These are phyloP conservation scores for Plebejus anna DNA, from an alignment of 2,888 invertebrate genomes.

Conservation along the genomic window DNA sequence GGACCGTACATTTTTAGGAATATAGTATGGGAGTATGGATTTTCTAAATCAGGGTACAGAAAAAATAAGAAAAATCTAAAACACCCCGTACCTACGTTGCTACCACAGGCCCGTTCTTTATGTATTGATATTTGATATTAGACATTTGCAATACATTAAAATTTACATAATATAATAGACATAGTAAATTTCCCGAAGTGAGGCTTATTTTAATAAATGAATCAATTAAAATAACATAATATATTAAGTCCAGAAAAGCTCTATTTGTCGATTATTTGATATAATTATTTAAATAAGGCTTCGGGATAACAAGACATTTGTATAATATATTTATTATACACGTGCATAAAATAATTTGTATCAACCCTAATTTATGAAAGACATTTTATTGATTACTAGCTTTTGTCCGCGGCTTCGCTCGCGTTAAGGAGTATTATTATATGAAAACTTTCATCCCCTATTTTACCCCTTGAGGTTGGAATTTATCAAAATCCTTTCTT, in stretches of 20 bases:
- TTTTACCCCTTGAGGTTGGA: too few species aligned
- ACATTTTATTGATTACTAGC: neutral
- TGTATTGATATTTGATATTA: slow-evolving; percentile 11
- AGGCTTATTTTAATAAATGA: slow-evolving; percentile 31
- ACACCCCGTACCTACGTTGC: neutral
- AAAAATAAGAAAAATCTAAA: neutral
- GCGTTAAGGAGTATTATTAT: too few species aligned
- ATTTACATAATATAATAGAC: slow-evolving; percentile 11
- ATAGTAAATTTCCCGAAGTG: slow-evolving; percentile 42
- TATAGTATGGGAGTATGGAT: too few species aligned
- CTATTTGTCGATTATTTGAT: neutral
- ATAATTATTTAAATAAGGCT: neutral
- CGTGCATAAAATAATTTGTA: neutral
- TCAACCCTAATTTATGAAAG: neutral
- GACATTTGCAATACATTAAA: slow-evolving; percentile 6
- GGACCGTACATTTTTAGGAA: too few species aligned
- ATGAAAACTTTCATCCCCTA: too few species aligned
- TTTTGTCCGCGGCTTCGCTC: too few species aligned
- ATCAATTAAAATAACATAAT: neutral
- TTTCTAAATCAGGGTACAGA: neutral
- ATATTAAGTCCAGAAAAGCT: neutral
- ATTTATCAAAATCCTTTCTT: too few species aligned
- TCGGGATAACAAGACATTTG: neutral
- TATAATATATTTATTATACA: neutral
- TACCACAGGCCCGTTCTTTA: neutral